Percentiles rank a stretch among this genome's conserved stretches.
phyloP scores from a whole-genome alignment of 1,140 invertebrate species.

The Zophobas morio region DNA sequence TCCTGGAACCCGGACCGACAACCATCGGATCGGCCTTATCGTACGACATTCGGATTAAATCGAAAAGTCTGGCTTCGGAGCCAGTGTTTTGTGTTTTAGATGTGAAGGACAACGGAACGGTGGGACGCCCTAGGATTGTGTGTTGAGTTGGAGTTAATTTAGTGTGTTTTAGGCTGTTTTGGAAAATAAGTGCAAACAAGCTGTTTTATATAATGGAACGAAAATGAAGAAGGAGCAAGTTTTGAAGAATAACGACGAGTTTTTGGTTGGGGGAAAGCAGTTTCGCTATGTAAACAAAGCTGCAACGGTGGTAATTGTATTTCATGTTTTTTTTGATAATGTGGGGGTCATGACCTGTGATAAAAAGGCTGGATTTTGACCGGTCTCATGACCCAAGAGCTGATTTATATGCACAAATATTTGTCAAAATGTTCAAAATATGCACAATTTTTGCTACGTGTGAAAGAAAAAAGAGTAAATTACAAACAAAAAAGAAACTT shows the following conservation, averaged over 20 bases:
- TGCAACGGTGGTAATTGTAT: background rate
- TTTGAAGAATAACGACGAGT: slow-evolving; percentile 13
- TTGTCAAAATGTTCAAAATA: no score
- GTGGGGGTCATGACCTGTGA: background rate
- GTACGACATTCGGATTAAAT: background rate
- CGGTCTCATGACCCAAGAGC: no score
- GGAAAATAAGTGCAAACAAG: slow-evolving; percentile 63
- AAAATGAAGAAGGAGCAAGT: background rate
- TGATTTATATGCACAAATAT: no score
- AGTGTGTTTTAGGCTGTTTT: slow-evolving; percentile 5
- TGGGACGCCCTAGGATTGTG: background rate
- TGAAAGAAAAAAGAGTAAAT: no score
- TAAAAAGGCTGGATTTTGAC: background rate
- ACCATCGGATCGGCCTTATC: background rate
- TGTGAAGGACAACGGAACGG: background rate
- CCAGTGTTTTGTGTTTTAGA: background rate
- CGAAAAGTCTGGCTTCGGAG: background rate
- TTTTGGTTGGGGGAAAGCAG: background rate
- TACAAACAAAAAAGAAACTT: no score
- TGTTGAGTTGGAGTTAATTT: background rate
- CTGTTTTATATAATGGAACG: background rate
- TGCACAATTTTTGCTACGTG: no score
- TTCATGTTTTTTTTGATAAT: background rate
- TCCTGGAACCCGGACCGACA: background rate
- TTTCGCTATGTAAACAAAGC: slow-evolving; percentile 7